These are phyloP conservation scores for Thumatha senex DNA, from an alignment of 2,888 invertebrate species.

Conservation along the genomic window DNA sequence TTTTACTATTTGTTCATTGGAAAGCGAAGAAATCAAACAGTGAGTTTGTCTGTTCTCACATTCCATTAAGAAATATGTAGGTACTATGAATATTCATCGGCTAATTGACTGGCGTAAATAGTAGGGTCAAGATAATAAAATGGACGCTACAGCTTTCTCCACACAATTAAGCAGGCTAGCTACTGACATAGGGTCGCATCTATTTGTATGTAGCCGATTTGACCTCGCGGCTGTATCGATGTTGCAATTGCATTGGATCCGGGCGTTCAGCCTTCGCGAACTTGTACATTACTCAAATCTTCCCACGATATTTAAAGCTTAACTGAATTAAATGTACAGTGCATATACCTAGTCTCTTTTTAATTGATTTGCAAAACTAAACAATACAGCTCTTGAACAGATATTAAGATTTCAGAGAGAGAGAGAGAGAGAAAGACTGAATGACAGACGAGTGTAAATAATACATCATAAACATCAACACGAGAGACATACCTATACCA, in stretches of 20 bases:
- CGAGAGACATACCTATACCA: too few relatives aligned
- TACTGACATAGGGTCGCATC: conserved; percentile 26
- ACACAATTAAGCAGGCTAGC: conserved; percentile 15
- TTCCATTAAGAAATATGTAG: conserved; percentile 7
- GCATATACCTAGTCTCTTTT: too few relatives aligned
- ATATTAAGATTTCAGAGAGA: too few relatives aligned
- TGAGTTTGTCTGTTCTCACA: conserved; percentile 3
- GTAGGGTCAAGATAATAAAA: conserved; percentile 29
- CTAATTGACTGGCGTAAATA: conserved; percentile 11
- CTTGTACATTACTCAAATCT: background rate
- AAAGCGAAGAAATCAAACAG: background rate
- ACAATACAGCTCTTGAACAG: too few relatives aligned
- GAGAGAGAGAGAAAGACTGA: too few relatives aligned
- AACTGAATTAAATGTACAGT: too few relatives aligned
- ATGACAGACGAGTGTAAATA: too few relatives aligned
- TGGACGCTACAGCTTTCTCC: conserved; percentile 24
- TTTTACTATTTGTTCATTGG: background rate
- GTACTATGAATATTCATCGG: conserved; percentile 20
- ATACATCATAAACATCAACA: too few relatives aligned
- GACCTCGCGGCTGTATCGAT: conserved; percentile 14
- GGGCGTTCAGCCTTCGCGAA: background rate
- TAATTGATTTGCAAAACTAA: too few relatives aligned
- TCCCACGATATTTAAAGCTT: too few relatives aligned
- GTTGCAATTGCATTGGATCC: background rate
- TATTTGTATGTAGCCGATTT: conserved; percentile 4